Evolutionary conservation across 2,888 invertebrate genomes (phyloP).

Genomic region (Dorcus hopei): DNA sequence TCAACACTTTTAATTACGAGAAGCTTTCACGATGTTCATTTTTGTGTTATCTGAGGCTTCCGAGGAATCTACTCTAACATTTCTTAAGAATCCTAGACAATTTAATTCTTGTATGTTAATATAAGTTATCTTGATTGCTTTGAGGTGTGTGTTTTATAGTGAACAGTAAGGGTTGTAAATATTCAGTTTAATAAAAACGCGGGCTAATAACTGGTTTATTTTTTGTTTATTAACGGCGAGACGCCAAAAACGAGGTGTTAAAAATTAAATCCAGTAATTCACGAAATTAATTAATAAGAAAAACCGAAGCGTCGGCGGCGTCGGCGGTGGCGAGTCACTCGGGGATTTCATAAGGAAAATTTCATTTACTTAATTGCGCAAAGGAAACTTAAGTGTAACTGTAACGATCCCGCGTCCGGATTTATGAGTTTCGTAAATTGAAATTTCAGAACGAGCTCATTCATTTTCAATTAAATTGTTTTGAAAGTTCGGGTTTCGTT

Average conservation of each 20-base stretch:
- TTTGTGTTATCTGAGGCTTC: too few species aligned
- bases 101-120: too few species aligned
- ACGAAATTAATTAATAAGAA: conserved; percentile 20
- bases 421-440: conserved; percentile 37
- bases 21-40: too few species aligned
- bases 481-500: conserved; percentile 25
- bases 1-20: too few species aligned
- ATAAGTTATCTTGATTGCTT: too few species aligned
- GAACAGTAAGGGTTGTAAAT: too few species aligned
- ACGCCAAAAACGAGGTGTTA: conserved; percentile 15
- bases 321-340: conserved; percentile 20
- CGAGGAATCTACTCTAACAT: too few species aligned
- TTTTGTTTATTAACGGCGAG: background rate
- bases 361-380: conserved; percentile 34
- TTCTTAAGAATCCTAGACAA: too few species aligned
- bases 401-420: conserved; percentile 33
- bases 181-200: too few species aligned
- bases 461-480: conserved; percentile 35
- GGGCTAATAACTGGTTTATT: too few species aligned
- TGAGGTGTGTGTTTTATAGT: too few species aligned
- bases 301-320: conserved; percentile 17
- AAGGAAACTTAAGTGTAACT: conserved; percentile 34
- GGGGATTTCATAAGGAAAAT: conserved; percentile 27
- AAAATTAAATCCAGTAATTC: conserved; percentile 18
- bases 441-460: conserved; percentile 33